Base-by-base conservation (phyloP, 2,797 vertebrate species). In the Sus cebifrons region DNA sequence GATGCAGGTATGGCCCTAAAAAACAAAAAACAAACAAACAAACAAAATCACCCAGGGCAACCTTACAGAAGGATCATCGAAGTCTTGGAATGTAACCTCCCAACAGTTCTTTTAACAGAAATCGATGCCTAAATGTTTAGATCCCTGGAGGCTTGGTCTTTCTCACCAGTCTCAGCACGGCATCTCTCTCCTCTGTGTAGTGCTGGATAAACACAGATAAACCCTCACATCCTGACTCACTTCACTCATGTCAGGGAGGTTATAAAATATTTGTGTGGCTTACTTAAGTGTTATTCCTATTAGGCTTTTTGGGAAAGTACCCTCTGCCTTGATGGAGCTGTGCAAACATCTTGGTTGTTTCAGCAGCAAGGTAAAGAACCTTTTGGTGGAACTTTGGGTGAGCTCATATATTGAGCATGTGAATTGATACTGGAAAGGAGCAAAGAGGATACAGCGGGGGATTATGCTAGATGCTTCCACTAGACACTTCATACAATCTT, bases 311-410 rank as follows among this genome's bases (percentile, higher is more conserved):
- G 64, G 68, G 79, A 64, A 84, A 71, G 23, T 75, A 10, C 52
- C 40, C 40, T 88, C 5, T 65, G 71, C 52, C 13, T 86, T 65
- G 64, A 73, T 40, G 89, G 64, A 71, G 56, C 9, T 78, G 27
- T 73, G 84, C 71, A 78, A 77, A 84, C 25, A 10, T 83, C 52
- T 74, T 84, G 62, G 25, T 86, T 85, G 17, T 54, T 90, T 92
- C 18, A 21, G n/a, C n/a, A 25, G 27, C 18, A 18, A 56, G 44
- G 14, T n/a, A 79, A 58, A 67, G 67, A 78, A 13, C 23, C 12
- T 2, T 77, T 68, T 84, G 1, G 0, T 75, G 73, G 40, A 36
- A 18, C 44, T 44, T 67, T 81, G 20, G n/a, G 58, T 93, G 73
- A 68, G 5, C 16, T 65, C 3, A 27, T 36, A 52, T 25, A 6